Base-by-base conservation (phyloP, 2,797 vertebrate species). In the Enoplosus armatus region DNA sequence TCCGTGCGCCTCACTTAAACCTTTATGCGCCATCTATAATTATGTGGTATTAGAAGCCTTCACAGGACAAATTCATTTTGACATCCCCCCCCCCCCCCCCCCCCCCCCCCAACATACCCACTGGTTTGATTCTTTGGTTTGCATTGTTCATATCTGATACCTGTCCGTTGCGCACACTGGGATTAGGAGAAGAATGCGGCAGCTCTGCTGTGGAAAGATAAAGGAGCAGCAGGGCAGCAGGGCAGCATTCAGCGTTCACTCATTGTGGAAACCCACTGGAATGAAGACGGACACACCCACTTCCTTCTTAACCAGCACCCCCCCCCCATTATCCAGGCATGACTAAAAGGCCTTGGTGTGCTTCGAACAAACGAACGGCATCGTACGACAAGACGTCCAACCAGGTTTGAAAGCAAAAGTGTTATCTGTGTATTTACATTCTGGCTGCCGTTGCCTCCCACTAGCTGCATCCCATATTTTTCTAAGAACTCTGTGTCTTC, bases 141-240 rank as follows among this genome's bases (percentile, higher is more conserved):
- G 53, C 24, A 51, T 85, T 64, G 69, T 77, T 55, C 51, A 50
- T 43, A 33, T 85, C 60, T 83, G 54, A 48, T 84, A 87, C 83
- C 79, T 88, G 76, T 37, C 54, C 54, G 29, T 83, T 88, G 75
- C 82, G 59, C 22, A 31, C 66, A 31, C 66, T 80, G 58, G 69
- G 66, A 65, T 74, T 75, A 65, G 35, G 18, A 20, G 39, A 35
- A 56, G 56, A 83, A 72, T 45, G 59, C 24, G 60, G 67, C 53
- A 67, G 74, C 72, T 64, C 72, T 26, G 58, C 85, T 53, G 56
- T 33, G 63, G 31, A 22, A n/a, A 53, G 22, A 77, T 41, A 88
- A 91, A 85, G 61, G 68, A 88, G 55, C 87, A 90, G 79, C 71
- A 69, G 86, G 90, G 55, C 87, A 90, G 79, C 71, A 69, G 86